Evolutionary conservation across 1,140 invertebrate species (phyloP).

Genomic region (Telenomus remus): DNA sequence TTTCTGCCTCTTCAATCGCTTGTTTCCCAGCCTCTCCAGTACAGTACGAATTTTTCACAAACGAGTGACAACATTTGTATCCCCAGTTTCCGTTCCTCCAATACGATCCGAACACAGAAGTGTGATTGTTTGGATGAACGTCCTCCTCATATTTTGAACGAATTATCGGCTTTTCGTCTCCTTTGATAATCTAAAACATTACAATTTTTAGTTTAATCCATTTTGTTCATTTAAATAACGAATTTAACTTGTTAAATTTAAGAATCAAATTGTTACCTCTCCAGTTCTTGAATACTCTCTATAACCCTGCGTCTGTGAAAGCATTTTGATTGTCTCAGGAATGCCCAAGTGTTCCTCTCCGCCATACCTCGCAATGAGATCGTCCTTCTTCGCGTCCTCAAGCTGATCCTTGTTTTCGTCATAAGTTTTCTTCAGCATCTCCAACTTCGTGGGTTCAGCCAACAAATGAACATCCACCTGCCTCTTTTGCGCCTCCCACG

Average conservation of each 20-base stretch:
- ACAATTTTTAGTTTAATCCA: background rate
- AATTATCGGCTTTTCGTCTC: slow-evolving; percentile 90
- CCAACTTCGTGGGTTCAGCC: slow-evolving; percentile 98
- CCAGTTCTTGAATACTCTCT: slow-evolving; percentile 96
- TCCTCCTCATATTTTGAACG: slow-evolving; percentile 97
- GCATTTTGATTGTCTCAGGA: slow-evolving; percentile 88
- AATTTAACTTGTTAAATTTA: no score
- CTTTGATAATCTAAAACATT: slow-evolving; percentile 79
- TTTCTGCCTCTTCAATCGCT: slow-evolving; percentile 54
- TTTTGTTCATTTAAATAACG: no score
- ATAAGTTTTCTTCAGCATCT: slow-evolving; percentile 93
- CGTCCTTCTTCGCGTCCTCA: slow-evolving; percentile 82
- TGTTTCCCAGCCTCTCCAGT: slow-evolving; percentile 87
- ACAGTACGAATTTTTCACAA: slow-evolving; percentile 93
- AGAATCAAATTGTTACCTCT: slow-evolving; percentile 80
- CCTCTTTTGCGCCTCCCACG: slow-evolving; percentile 96
- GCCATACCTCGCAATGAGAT: slow-evolving; percentile 91
- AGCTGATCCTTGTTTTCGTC: slow-evolving; percentile 91
- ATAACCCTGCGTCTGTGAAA: slow-evolving; percentile 97
- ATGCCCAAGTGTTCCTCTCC: slow-evolving; percentile 93
- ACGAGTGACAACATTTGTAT: slow-evolving; percentile 96
- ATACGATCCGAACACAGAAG: slow-evolving; percentile 95
- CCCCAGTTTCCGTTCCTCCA: slow-evolving; percentile 96
- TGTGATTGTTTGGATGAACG: slow-evolving; percentile 93
- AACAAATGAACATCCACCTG: slow-evolving; percentile 97